Conservation (phyloP, 2,797 vertebrate species). For the Oreonectes daqikongensis region DNA sequence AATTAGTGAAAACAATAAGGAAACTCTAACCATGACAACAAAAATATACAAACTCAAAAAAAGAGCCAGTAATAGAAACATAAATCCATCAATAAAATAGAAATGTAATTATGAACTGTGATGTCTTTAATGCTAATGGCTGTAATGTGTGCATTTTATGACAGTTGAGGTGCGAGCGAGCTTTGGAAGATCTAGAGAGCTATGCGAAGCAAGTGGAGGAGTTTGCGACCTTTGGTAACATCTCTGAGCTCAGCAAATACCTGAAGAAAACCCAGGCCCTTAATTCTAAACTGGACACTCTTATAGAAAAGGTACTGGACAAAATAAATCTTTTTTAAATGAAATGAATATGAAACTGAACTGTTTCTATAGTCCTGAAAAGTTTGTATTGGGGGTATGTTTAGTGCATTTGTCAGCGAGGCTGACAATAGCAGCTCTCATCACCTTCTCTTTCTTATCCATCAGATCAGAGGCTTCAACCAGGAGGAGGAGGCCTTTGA, state of each 20-base stretch:
- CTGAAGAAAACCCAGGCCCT: constrained; percentile 83
- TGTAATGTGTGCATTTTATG: constrained; percentile 43
- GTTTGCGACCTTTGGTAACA: constrained; percentile 76
- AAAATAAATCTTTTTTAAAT: no score
- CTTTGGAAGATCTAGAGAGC: constrained; percentile 83
- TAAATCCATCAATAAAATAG: neutral
- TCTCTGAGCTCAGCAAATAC: constrained; percentile 79
- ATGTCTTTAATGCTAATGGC: neutral
- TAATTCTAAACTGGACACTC: constrained; percentile 79
- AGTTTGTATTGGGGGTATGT: neutral
- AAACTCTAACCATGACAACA: neutral
- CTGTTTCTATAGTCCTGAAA: no score
- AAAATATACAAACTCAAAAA: no score
- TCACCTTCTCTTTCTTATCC: constrained; percentile 10
- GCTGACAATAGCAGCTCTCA: neutral
- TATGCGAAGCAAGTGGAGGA: constrained; percentile 82
- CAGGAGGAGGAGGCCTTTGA: constrained; percentile 84
- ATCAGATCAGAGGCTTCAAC: constrained; percentile 85
- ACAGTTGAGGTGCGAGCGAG: constrained; percentile 77
- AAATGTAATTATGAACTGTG: neutral
- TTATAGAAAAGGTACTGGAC: constrained; percentile 79
- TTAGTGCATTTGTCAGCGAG: neutral
- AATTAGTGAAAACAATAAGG: neutral
- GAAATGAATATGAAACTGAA: no score
- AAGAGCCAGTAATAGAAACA: neutral